Evolutionary conservation across 64 coral and sea anemone genomes (phyloP).

Genomic region (Catalaphyllia jardinei): DNA sequence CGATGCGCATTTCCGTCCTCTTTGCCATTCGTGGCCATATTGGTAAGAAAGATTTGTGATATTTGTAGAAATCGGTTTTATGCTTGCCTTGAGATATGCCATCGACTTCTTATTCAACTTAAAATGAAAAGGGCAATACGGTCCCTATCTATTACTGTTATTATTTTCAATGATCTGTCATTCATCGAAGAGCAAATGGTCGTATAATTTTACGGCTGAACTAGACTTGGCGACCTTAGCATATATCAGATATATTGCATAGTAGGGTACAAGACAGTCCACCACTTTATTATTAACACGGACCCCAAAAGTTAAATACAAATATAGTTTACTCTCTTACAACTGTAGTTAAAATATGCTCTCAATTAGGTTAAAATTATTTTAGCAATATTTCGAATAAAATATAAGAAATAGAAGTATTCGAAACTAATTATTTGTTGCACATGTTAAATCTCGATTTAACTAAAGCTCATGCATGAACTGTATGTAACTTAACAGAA

Average conservation of each 20-base stretch:
- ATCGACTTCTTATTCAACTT: not conserved
- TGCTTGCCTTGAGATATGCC: not conserved
- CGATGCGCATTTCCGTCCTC: slow-evolving; percentile 43
- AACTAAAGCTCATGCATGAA: no score
- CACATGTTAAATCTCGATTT: no score
- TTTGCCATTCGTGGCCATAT: slow-evolving; percentile 95
- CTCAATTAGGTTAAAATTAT: no score
- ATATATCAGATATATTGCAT: no score
- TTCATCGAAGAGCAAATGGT: not conserved
- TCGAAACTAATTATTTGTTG: no score
- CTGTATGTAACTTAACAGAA: no score
- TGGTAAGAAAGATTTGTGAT: slow-evolving; percentile 63
- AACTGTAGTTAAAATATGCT: no score
- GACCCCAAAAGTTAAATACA: not conserved
- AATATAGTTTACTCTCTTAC: not conserved
- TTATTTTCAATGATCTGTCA: not conserved
- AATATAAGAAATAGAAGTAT: no score
- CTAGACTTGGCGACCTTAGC: not conserved
- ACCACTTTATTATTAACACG: not conserved
- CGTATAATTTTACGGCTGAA: not conserved
- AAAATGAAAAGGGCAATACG: not conserved
- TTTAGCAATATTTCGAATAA: no score
- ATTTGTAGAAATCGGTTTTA: not conserved
- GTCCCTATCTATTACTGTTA: not conserved
- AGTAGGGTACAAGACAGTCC: not conserved